Evolutionary conservation across 1,140 invertebrate species (phyloP).

Genomic region (Drosophila elegans): DNA sequence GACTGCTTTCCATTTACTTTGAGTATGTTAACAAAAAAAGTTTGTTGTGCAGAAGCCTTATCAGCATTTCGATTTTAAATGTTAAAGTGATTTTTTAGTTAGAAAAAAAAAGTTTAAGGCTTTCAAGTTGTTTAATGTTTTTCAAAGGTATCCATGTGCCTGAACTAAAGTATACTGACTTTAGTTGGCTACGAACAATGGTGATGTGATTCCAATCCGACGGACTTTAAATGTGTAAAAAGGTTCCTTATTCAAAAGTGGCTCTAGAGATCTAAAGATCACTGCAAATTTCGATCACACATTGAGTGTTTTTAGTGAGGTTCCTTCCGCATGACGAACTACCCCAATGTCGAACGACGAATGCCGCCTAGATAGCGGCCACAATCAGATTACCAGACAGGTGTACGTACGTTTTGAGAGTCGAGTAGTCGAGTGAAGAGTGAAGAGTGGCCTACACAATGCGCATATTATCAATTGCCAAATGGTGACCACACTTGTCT

Average conservation of each 20-base stretch:
- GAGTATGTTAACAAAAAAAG: conserved; percentile 2
- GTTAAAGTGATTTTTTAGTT: conserved; percentile 18
- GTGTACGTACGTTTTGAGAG: conserved; percentile 33
- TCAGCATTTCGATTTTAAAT: conserved; percentile 11
- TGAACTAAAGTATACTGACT: no score
- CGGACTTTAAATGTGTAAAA: background rate
- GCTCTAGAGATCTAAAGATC: background rate
- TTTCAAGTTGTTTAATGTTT: background rate
- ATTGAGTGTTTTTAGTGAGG: background rate
- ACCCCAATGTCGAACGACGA: conserved; percentile 35
- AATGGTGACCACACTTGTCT: conserved; percentile 21
- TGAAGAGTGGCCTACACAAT: conserved; percentile 14
- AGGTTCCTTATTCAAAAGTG: background rate
- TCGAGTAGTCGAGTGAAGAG: background rate
- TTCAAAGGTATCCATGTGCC: no score
- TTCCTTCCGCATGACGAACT: conserved; percentile 29
- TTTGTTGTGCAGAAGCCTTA: conserved; percentile 6
- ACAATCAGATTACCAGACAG: conserved; percentile 32
- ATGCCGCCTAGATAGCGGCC: conserved; percentile 5
- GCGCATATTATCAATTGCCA: conserved; percentile 26
- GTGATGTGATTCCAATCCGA: no score
- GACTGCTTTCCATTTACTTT: conserved; percentile 11
- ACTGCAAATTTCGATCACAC: background rate
- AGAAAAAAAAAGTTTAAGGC: background rate
- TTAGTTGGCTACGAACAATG: no score